Base-by-base conservation (phyloP, 2,888 invertebrate genomes). In the Spisula subtruncata region DNA sequence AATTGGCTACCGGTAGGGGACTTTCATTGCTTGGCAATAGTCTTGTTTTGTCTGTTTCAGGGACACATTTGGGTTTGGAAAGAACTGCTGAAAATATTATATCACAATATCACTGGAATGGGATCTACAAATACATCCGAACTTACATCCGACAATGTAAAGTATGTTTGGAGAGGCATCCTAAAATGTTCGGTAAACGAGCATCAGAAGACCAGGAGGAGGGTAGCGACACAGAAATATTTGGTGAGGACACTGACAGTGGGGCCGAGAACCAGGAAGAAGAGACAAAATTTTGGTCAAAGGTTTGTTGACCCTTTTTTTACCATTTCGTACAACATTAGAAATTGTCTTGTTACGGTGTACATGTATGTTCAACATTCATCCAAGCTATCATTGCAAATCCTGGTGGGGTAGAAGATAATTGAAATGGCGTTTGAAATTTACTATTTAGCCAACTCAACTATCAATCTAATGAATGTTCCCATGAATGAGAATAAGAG, bases 51-150 rank as follows among this genome's bases (percentile, higher is more conserved):
- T 29, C 41, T 85, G n/a, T 80, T 87, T 20, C 54, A 92, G 92
- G 92, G 16, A 90, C 86, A 8, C 92, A 92, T 80, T 41, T 83
- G 81, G 92, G 92, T 20, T 71, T 91, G 12, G 92, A 92, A 54
- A 87, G 90, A 32, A 92, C 92, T 48, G 90, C 90, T 48, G 91
- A 92, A 75, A 83, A 66, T 29, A 87, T 92, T 10, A 83, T 85
- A 20, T 80, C 90, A n/a, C 83, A 91, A 18, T 92, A 85, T 81
- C 89, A 92, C 66, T 92, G 92, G 92, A 86, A 88, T 75, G 92
- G 91, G 32, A 92, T 91, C 14, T 91, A 91, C 86, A 91, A 86
- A 66, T 89, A 88, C 54, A 87, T 90, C 29, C 89, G 88, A 41
- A 87, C 91, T 48, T 92, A 85, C 48, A 91, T 92, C 51, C 81